These are phyloP conservation scores for Eurypyga helias DNA, from an alignment of 2,113 vertebrate species.

Conservation along the genomic window DNA sequence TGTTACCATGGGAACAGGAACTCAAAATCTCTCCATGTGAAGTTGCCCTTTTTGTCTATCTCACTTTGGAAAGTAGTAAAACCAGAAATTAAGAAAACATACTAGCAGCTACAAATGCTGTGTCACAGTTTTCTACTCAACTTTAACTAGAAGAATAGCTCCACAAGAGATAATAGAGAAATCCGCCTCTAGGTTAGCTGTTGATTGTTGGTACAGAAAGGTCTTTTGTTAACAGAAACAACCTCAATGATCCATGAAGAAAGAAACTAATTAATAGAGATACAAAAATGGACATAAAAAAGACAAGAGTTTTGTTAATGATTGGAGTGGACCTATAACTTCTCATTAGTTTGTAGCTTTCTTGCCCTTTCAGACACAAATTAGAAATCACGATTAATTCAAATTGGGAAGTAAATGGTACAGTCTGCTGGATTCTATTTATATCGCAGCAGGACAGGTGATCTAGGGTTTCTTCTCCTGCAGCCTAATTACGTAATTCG, in stretches of 20 bases:
- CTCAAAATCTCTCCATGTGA: conserved; percentile 20
- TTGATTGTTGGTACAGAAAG: neutral
- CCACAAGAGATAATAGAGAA: neutral
- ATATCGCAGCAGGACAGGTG: neutral
- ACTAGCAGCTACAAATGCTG: neutral
- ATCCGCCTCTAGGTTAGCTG: neutral
- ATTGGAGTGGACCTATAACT: neutral
- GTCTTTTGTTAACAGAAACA: neutral
- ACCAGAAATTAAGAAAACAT: neutral
- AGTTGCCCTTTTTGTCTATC: neutral
- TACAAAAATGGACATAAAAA: neutral
- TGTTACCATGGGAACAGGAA: conserved; percentile 62
- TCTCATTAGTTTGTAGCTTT: neutral
- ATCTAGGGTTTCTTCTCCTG: neutral
- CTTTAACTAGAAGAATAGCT: neutral
- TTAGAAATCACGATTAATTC: neutral
- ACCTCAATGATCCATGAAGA: neutral
- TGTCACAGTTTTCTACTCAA: neutral
- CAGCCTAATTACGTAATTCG: neutral
- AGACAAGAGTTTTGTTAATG: neutral
- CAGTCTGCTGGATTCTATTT: neutral
- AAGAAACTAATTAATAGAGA: neutral
- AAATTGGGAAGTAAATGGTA: neutral
- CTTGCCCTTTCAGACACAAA: neutral
- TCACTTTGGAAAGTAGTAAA: neutral